These are phyloP conservation scores for Pollenia griseotomentosa DNA, from an alignment of 2,888 invertebrate species.

Conservation along the genomic window DNA sequence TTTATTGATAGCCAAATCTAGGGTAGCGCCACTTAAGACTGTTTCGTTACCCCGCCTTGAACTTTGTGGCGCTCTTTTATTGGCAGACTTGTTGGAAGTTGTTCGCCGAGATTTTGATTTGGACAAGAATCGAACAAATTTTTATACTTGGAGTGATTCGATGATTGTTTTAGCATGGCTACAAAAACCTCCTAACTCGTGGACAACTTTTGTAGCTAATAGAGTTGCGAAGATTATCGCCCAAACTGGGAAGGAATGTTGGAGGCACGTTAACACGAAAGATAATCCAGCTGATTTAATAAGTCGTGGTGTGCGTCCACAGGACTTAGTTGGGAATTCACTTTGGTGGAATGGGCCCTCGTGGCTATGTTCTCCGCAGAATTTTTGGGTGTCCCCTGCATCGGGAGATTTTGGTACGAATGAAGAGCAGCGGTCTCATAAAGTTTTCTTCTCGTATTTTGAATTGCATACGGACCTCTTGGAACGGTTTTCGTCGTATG, in stretches of 20 bases:
- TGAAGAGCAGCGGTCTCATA: slow-evolving; percentile 2
- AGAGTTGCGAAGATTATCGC: slow-evolving; percentile 28
- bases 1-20: slow-evolving; percentile 20
- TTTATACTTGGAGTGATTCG: background rate
- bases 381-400: background rate
- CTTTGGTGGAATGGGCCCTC: slow-evolving; percentile 24
- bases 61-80: background rate
- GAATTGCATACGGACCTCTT: background rate
- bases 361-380: background rate
- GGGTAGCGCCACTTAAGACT: background rate
- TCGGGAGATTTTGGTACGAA: background rate
- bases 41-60: background rate
- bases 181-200: slow-evolving; percentile 32
- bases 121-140: background rate
- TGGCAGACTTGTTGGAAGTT: background rate
- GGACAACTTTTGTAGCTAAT: slow-evolving; percentile 10
- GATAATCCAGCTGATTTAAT: slow-evolving; percentile 47
- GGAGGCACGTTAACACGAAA: slow-evolving; percentile 29
- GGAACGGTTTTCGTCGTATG: background rate
- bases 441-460: slow-evolving; percentile 17
- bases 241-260: slow-evolving; percentile 14
- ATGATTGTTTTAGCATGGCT: slow-evolving; percentile 11
- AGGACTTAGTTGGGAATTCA: background rate
- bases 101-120: background rate
- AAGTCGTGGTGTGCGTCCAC: slow-evolving; percentile 34